These are phyloP conservation scores for Leguminivora glycinivorella DNA, from an alignment of 1,140 invertebrate species.

Conservation along the genomic window DNA sequence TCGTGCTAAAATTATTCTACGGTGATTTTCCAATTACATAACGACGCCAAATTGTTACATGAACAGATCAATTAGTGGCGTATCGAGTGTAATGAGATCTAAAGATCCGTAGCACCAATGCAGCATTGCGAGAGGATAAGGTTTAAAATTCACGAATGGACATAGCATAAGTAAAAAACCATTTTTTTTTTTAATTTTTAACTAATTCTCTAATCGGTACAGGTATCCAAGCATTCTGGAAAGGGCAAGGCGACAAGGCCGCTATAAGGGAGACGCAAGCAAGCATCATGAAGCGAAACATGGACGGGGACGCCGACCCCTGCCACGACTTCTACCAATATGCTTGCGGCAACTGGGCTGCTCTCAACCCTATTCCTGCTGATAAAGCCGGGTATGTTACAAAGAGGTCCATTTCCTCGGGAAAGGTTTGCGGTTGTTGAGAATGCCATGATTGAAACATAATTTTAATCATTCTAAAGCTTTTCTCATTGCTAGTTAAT, in stretches of 20 bases:
- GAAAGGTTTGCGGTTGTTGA: no score
- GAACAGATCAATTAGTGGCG: not conserved
- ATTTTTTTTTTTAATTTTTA: not conserved
- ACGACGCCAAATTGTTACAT: not conserved
- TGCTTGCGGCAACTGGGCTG: slow-evolving; percentile 93
- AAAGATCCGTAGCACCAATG: no score
- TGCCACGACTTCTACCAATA: slow-evolving; percentile 96
- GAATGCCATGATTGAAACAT: no score
- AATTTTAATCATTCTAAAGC: no score
- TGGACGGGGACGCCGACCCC: slow-evolving; percentile 88
- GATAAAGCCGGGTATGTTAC: slow-evolving; percentile 83
- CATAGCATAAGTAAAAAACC: no score
- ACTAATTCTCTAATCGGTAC: not conserved
- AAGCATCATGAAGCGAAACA: slow-evolving; percentile 86
- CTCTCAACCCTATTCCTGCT: slow-evolving; percentile 90
- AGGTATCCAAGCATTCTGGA: slow-evolving; percentile 73
- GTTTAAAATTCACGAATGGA: no score
- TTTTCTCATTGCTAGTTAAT: no score
- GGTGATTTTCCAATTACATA: slow-evolving; percentile 23
- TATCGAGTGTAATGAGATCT: no score
- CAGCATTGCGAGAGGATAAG: no score
- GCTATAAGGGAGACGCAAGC: slow-evolving; percentile 79
- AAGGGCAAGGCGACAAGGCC: slow-evolving; percentile 80
- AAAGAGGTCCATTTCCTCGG: not conserved
- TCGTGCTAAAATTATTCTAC: not conserved